Evolutionary conservation across 2,113 vertebrate genomes (phyloP).

Genomic region (Motacilla alba): DNA sequence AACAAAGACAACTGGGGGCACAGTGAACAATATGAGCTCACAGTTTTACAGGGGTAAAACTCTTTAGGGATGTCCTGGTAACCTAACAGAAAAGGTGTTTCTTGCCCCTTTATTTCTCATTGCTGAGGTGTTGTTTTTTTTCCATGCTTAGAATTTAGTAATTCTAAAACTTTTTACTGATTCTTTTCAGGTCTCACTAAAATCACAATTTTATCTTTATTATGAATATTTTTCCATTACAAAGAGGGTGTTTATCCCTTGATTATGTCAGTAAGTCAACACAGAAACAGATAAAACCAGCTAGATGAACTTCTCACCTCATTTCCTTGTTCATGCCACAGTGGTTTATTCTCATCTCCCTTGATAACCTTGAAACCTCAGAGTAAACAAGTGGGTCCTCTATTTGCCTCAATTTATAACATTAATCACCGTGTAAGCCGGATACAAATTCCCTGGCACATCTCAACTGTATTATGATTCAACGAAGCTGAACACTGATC

Average conservation of each 20-base stretch:
- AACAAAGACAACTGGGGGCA: neutral
- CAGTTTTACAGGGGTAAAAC: neutral
- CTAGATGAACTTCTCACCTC: neutral
- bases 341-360: neutral
- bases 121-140: neutral
- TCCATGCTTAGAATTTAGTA: neutral
- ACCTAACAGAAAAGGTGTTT: neutral
- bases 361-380: slow-evolving; percentile 11
- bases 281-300: neutral
- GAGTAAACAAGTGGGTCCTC: neutral
- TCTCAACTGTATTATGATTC: neutral
- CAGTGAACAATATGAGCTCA: neutral
- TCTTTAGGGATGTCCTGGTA: neutral
- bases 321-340: neutral
- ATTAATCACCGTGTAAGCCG: neutral
- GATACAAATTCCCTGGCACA: neutral
- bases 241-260: neutral
- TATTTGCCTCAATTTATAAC: neutral
- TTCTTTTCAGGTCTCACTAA: neutral
- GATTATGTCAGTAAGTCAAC: neutral
- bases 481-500: neutral
- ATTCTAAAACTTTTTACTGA: neutral
- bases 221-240: neutral
- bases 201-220: neutral
- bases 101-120: neutral